These are phyloP conservation scores for Beroe forskalii DNA, from an alignment of 37 sponge, comb jelly and placozoan species.

Conservation along the genomic window DNA sequence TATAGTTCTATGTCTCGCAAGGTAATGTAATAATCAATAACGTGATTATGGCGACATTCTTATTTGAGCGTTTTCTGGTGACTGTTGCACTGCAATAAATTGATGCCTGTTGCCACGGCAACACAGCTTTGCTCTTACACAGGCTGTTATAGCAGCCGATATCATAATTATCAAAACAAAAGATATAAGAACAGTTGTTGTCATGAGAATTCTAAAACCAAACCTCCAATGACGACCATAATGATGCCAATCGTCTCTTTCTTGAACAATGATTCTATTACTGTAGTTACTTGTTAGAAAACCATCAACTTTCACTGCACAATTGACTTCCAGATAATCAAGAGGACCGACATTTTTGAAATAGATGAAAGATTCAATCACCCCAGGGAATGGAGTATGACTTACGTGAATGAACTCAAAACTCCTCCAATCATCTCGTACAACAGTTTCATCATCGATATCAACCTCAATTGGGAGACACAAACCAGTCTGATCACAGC, in stretches of 20 bases:
- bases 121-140: neutral
- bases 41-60: no score
- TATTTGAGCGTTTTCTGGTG: no score
- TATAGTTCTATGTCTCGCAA: no score
- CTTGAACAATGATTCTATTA: neutral
- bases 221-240: neutral
- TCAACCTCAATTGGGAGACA: neutral
- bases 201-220: neutral
- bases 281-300: neutral
- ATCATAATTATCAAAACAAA: neutral
- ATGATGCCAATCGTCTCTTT: neutral
- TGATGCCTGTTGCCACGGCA: neutral
- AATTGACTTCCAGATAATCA: neutral
- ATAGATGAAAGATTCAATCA: neutral
- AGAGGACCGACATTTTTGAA: neutral
- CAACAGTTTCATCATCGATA: neutral
- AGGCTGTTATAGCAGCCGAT: neutral
- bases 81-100: neutral
- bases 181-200: neutral
- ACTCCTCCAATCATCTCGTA: neutral
- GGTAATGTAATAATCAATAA: no score
- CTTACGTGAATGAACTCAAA: neutral
- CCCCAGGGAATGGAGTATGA: neutral
- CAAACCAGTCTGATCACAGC: no score
- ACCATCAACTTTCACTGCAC: neutral